These are phyloP conservation scores for Mustela lutreola DNA, from an alignment of 2,113 vertebrate species.

Conservation along the genomic window DNA sequence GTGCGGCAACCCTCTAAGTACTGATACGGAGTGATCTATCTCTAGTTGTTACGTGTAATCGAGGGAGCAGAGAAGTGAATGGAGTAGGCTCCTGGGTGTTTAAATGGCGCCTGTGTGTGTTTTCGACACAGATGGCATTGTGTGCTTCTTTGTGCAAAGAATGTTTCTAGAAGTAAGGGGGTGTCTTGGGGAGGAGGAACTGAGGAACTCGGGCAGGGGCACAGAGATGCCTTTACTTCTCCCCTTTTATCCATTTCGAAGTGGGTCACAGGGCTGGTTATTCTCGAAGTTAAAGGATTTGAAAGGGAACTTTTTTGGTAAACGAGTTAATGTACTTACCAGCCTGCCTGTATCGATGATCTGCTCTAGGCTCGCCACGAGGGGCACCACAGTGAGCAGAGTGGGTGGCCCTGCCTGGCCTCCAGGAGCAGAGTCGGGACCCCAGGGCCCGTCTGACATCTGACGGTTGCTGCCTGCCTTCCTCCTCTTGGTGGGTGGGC, in stretches of 20 bases:
- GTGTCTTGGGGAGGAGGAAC: neutral
- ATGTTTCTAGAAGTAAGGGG: neutral
- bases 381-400: neutral
- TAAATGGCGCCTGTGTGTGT: neutral
- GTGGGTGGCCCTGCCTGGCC: accelerated
- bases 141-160: neutral
- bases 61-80: neutral
- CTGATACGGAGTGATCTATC: neutral
- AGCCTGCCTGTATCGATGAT: accelerated
- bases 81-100: neutral
- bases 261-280: neutral
- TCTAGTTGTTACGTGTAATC: neutral
- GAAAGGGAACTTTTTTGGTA: neutral
- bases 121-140: neutral
- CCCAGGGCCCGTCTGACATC: accelerated
- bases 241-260: neutral
- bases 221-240: neutral
- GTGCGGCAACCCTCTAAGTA: neutral
- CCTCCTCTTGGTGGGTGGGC: neutral
- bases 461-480: neutral
- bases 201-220: neutral
- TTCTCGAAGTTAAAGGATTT: neutral
- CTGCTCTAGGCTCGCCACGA: accelerated
- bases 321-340: neutral
- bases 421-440: accelerated